These are phyloP conservation scores for Trissolcus basalis DNA, from an alignment of 1,140 invertebrate genomes.

Conservation along the genomic window DNA sequence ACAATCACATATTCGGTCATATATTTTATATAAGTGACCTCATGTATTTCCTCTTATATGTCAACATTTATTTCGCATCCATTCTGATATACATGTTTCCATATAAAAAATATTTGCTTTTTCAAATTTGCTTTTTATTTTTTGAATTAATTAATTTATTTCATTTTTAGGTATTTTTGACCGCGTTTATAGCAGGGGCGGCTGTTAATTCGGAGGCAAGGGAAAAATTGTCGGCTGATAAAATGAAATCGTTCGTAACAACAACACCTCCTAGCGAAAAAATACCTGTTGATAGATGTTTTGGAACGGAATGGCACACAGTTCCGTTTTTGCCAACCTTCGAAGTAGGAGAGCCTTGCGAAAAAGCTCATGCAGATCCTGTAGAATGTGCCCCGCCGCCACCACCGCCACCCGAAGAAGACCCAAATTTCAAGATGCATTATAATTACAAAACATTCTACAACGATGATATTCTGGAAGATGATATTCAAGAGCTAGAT, in stretches of 20 bases:
- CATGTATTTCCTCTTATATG: too few relatives aligned
- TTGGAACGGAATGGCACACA: neutral
- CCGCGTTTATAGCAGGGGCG: neutral
- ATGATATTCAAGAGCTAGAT: too few relatives aligned
- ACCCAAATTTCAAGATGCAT: conserved; percentile 2
- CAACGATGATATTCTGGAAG: neutral
- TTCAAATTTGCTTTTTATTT: too few relatives aligned
- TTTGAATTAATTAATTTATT: neutral
- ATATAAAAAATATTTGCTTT: too few relatives aligned
- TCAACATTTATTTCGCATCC: too few relatives aligned
- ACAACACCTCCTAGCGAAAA: neutral
- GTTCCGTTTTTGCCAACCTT: conserved; percentile 3
- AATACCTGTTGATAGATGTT: neutral
- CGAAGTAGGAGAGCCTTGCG: conserved; percentile 4
- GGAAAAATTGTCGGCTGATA: neutral
- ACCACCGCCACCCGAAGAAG: neutral
- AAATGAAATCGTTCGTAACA: neutral
- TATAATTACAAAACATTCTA: conserved; percentile 3
- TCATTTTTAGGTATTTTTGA: neutral
- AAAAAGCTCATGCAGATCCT: neutral
- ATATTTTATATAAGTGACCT: too few relatives aligned
- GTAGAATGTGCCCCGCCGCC: neutral
- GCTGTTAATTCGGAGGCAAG: neutral
- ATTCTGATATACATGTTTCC: too few relatives aligned
- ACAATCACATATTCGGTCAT: too few relatives aligned